These are phyloP conservation scores for Drosophila melanosoma DNA, from an alignment of 2,888 invertebrate species.

Conservation along the genomic window DNA sequence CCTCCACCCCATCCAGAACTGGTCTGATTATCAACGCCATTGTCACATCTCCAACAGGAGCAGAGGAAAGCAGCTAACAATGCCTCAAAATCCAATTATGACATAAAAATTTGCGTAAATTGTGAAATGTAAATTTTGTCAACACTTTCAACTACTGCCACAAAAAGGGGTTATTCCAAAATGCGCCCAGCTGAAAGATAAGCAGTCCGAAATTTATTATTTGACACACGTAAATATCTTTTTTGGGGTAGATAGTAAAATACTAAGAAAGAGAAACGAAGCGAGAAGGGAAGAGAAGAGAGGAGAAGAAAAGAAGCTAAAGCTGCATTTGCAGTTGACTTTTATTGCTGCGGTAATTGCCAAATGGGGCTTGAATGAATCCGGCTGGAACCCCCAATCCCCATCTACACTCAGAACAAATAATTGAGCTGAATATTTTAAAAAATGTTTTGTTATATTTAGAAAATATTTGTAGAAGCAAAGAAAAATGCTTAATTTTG, in stretches of 20 bases:
- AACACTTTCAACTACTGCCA: conserved; percentile 48
- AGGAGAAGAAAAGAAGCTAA: not conserved
- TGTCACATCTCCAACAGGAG: conserved; percentile 63
- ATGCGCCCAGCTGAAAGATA: conserved; percentile 48
- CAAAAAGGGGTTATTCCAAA: conserved; percentile 45
- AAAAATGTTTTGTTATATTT: too few relatives aligned
- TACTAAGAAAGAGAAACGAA: conserved; percentile 24
- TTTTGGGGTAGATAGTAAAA: conserved; percentile 59
- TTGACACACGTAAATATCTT: conserved; percentile 75
- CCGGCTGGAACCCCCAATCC: conserved; percentile 5
- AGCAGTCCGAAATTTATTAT: conserved; percentile 71
- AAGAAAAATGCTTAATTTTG: too few relatives aligned
- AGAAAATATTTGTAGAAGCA: too few relatives aligned
- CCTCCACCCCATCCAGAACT: conserved; percentile 7
- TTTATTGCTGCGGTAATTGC: conserved; percentile 79
- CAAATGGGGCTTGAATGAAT: conserved; percentile 75
- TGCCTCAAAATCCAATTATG: conserved; percentile 73
- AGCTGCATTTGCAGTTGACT: conserved; percentile 63
- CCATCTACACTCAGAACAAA: not conserved
- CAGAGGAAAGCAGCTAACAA: conserved; percentile 45
- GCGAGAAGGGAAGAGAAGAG: not conserved
- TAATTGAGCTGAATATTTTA: not conserved
- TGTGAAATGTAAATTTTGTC: conserved; percentile 76
- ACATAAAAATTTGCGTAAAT: conserved; percentile 78
- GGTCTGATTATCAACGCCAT: conserved; percentile 67